Base-by-base conservation (phyloP, 2,888 invertebrate species). In the Nysson spinosus region DNA sequence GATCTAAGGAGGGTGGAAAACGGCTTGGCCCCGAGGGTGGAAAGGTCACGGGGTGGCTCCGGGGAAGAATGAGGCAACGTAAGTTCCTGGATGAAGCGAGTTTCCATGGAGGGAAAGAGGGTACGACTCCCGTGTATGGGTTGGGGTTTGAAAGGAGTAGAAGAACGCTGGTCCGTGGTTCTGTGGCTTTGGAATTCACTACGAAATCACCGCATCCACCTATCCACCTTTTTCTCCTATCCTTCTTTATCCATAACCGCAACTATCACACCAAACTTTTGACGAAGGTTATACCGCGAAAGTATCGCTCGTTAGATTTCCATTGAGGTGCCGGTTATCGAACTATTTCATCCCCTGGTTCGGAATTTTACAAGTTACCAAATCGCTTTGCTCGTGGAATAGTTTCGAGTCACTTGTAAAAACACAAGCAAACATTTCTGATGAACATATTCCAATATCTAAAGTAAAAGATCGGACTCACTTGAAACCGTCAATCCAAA, bases 271-370 rank as follows among this genome's bases (percentile, higher is more conserved):
- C 34, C 39, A 68, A 65, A 77, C 55, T 71, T 75, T 74, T 40
- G 61, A 56, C 47, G 54, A 35, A 24, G 58, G 56, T 72, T 66
- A 60, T 39, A 60, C 63, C 51, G 52, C 24, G 47, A 47, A 69
- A 73, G 69, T 57, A 65, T 69, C 62, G 69, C 70, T 81, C 69
- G 73, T 79, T 74, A 79, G 57, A 76, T 72, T 74, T 66, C 68
- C 68, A 73, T 69, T 57, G 47, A 61, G 50, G 46, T 28, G 32
- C 30, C 35, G 54, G 39, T 55, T 72, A 75, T 75, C 47, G 66
- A 61, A 61, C 28, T 11, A 39, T 44, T 49, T 19, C 49, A 20
- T 5, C 14, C 20, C 22, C 12, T 22, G n/a, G 11, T 30, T 12
- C n/a, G 11, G 11, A n/a, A 11, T 30, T 30, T 12, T 11, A 30